Base-by-base conservation (phyloP, 2,888 invertebrate genomes). In the Volucella zonaria region DNA sequence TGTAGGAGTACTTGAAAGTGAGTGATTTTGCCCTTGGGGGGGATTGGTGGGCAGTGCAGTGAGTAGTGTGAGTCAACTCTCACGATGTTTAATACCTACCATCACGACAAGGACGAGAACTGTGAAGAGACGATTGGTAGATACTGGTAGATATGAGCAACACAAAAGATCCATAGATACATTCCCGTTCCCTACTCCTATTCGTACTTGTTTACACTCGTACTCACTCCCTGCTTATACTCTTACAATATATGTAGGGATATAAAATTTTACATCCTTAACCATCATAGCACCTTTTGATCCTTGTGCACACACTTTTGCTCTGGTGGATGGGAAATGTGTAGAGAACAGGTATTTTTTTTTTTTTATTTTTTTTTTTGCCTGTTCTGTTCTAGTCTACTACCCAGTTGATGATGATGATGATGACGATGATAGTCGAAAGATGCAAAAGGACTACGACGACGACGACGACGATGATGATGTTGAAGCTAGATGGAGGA, bases 261-360 rank as follows among this genome's bases (percentile, higher is more conserved):
- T 85, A 76, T 85, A 75, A 67, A 80, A 80, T 80, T 80, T 80
- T 80, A 80, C 83, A 85, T 85, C 83, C 83, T 85, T 76, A 85
- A 85, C 83, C 83, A 85, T 80, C 71, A 76, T 80, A 62, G 83
- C 80, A 85, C 80, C 80, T 85, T 80, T 85, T 80, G 83, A 85
- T 85, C 80, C 83, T 85, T 85, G 80, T 67, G 62, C 83, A 85
- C 71, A 80, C 75, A 64, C 66, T 62, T 76, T 15, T 71, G 64
- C 70, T 62, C 23, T 49, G 31, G 45, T 23, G 23, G 54, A 15
- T 8, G 54, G 2, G 68, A 43, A 38, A 18, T n/a, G 8, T 40
- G n/a, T 31, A 2, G 40, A 40, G n/a, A 45, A 47, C 59, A 67
- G 64, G 79, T 61, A 74, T 74, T 73, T 82, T 62, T 23, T 45